Conservation (phyloP, 2,888 invertebrate genomes). For the Cephus spinipes region DNA sequence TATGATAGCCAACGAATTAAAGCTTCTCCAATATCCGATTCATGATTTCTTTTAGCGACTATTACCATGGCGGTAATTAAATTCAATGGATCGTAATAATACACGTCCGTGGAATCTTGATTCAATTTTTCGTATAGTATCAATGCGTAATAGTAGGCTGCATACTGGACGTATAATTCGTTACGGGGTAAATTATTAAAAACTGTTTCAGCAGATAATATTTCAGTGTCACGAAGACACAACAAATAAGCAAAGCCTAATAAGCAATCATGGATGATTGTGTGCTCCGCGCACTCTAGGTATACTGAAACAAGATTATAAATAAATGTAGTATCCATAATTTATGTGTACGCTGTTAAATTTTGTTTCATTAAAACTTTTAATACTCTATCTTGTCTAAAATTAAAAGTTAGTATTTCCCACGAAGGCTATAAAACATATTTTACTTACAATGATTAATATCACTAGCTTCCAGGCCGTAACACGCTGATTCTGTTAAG, state of each 20-base stretch:
- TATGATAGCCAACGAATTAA: constrained; percentile 38
- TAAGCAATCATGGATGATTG: constrained; percentile 68
- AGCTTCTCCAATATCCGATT: constrained; percentile 32
- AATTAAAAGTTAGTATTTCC: neutral
- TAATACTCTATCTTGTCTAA: neutral
- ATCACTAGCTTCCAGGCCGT: constrained; percentile 56
- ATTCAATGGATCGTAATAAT: constrained; percentile 49
- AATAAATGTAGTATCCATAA: constrained; percentile 6
- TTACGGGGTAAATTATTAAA: constrained; percentile 50
- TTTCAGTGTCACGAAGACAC: constrained; percentile 58
- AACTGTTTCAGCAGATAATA: constrained; percentile 39
- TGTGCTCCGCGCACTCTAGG: constrained; percentile 67
- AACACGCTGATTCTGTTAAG: constrained; percentile 62
- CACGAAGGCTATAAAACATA: neutral
- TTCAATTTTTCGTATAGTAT: constrained; percentile 44
- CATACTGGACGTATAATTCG: constrained; percentile 49
- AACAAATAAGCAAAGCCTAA: constrained; percentile 69
- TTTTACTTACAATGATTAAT: constrained; percentile 57
- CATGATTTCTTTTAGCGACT: constrained; percentile 12
- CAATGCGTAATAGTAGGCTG: constrained; percentile 55
- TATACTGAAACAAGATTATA: constrained; percentile 60
- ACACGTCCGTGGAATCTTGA: constrained; percentile 37
- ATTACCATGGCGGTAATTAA: constrained; percentile 44
- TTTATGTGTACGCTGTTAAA: neutral
- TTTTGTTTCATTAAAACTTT: neutral